These are phyloP conservation scores for Lateolabrax maculatus DNA, from an alignment of 2,797 vertebrate genomes.

Conservation along the genomic window DNA sequence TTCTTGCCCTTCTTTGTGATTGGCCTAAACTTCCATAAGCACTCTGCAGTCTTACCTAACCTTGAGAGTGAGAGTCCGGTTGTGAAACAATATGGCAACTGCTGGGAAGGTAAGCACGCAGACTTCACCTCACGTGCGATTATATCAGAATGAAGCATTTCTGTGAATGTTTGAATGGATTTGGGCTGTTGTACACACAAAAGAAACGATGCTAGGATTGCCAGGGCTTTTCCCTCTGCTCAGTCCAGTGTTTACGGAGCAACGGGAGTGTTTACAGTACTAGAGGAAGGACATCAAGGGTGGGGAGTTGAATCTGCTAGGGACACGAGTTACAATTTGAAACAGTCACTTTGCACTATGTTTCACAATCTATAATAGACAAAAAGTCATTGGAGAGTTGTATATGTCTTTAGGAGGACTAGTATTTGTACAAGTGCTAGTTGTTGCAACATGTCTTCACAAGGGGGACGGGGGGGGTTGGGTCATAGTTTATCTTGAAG, in stretches of 20 bases:
- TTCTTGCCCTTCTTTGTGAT: constrained; percentile 29
- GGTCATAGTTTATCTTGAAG: constrained; percentile 4
- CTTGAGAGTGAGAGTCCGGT: neutral
- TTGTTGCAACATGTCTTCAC: neutral
- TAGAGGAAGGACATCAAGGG: neutral
- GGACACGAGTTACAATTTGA: neutral
- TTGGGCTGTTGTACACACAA: neutral
- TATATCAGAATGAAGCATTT: neutral
- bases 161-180: neutral
- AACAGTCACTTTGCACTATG: neutral
- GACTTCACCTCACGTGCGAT: neutral
- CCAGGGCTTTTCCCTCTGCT: neutral
- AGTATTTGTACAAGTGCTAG: neutral
- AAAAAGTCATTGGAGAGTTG: neutral
- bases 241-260: constrained; percentile 5
- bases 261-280: constrained; percentile 7
- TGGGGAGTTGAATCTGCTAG: neutral
- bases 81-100: constrained; percentile 49
- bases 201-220: neutral
- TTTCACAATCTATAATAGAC: neutral
- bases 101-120: constrained; percentile 48
- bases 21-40: constrained; percentile 29
- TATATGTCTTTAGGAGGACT: neutral
- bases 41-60: neutral
- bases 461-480: neutral